Base-by-base conservation (phyloP, 2,797 vertebrate species). In the Astyanax mexicanus region DNA sequence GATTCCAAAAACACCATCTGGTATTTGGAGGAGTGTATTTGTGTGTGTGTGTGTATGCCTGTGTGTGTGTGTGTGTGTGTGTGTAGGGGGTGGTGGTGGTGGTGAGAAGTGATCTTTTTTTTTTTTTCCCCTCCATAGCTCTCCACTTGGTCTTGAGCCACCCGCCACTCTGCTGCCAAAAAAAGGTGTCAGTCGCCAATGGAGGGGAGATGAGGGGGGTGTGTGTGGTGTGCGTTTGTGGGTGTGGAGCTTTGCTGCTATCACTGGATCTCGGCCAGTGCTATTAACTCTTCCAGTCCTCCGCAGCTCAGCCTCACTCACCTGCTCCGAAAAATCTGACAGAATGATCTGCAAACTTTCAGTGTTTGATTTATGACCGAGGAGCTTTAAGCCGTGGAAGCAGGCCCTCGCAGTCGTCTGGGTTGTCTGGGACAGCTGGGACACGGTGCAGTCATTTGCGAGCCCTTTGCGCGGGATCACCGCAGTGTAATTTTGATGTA, bases 1-100 rank as follows among this genome's bases (percentile, higher is more conserved):
- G 93, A 94, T 94, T 96, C 95, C 95, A 96, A 96, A 96, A 96
- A 95, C 94, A 91, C 95, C 95, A 97, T 97, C 97, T 98, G 95
- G 93, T 96, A 95, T 95, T 94, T 95, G 93, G 92, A 93, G 92
- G 81, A 80, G 78, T 83, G 79, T 81, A 75, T 83, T 79, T 85
- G 79, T 65, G 54, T 71, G 68, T 77, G 75, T 82, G 68, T 64
- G 60, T 80, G 38, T 80, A 68, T 82, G n/a, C n/a, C n/a, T n/a
- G 83, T 80, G 79, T 77, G 72, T 74, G 70, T 77, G 70, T 70
- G 71, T 76, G 66, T 80, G 69, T 66, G 60, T 77, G 79, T 79
- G 66, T 61, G 60, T 38, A 67, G 91, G 93, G 93, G 95, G 94
- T 72, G 62, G 37, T 49, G 54, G 37, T 49, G 54, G 37, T 77